These are phyloP conservation scores for Andrena minutula DNA, from an alignment of 2,888 invertebrate species.

Conservation along the genomic window DNA sequence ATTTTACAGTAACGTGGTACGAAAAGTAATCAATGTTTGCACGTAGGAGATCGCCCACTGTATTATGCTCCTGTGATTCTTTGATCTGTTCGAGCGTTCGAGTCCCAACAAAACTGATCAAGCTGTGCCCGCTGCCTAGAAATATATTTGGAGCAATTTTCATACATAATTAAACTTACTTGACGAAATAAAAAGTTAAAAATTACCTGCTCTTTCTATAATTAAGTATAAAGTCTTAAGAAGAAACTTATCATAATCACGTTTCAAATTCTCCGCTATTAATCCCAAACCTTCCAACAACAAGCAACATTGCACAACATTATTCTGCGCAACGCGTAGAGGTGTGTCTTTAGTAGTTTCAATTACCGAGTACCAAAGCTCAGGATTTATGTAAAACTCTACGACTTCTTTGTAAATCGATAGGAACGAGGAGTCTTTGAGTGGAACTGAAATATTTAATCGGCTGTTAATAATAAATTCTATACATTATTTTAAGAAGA, in stretches of 20 bases:
- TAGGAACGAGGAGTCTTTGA: constrained; percentile 56
- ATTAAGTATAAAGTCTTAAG: constrained; percentile 89
- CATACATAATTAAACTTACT: no score
- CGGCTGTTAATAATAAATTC: constrained; percentile 63
- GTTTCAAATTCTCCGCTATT: constrained; percentile 86
- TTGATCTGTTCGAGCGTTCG: constrained; percentile 87
- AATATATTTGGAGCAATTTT: constrained; percentile 35
- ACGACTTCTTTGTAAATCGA: constrained; percentile 77
- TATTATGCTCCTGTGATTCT: constrained; percentile 86
- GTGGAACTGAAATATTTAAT: constrained; percentile 68
- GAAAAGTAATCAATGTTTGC: constrained; percentile 91
- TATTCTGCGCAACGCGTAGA: constrained; percentile 86
- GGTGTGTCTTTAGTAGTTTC: constrained; percentile 72
- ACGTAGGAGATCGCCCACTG: constrained; percentile 88
- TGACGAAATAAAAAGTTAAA: neutral
- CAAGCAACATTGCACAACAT: constrained; percentile 89
- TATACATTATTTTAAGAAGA: constrained; percentile 63
- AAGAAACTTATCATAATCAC: constrained; percentile 87
- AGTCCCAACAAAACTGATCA: constrained; percentile 88
- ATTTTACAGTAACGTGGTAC: constrained; percentile 88
- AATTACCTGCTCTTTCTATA: constrained; percentile 89
- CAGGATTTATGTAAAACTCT: constrained; percentile 75
- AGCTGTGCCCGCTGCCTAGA: constrained; percentile 88
- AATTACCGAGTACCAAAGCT: constrained; percentile 80
- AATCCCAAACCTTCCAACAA: constrained; percentile 90